Conservation (phyloP, 1,140 invertebrate genomes). For the Ridgeia piscesae region DNA sequence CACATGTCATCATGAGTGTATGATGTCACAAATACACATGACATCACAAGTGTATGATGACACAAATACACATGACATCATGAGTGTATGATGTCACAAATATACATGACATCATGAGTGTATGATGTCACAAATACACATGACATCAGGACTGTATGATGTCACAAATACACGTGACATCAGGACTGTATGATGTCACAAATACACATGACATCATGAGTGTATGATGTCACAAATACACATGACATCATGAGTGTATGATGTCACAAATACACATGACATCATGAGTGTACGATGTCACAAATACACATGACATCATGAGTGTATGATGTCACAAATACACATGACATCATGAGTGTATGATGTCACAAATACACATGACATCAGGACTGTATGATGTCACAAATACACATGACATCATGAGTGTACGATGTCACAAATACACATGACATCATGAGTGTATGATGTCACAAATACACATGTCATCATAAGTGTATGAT, state of each 20-base stretch:
- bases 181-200: no score
- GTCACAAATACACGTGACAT: not conserved
- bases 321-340: not conserved
- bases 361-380: not conserved
- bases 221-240: no score
- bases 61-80: no score
- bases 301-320: not conserved
- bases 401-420: not conserved
- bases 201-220: no score
- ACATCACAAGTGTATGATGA: no score
- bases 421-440: not conserved
- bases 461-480: not conserved
- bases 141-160: not conserved
- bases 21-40: no score
- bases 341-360: constrained; percentile 1
- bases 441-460: not conserved
- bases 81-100: no score
- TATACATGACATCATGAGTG: no score
- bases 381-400: constrained; percentile 6
- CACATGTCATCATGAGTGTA: no score
- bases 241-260: no score
- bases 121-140: not conserved
- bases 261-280: no score
- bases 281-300: no score
- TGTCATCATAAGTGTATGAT: not conserved